Evolutionary conservation across 2,888 invertebrate species (phyloP).

Genomic region (Gandaritis pyraliata): DNA sequence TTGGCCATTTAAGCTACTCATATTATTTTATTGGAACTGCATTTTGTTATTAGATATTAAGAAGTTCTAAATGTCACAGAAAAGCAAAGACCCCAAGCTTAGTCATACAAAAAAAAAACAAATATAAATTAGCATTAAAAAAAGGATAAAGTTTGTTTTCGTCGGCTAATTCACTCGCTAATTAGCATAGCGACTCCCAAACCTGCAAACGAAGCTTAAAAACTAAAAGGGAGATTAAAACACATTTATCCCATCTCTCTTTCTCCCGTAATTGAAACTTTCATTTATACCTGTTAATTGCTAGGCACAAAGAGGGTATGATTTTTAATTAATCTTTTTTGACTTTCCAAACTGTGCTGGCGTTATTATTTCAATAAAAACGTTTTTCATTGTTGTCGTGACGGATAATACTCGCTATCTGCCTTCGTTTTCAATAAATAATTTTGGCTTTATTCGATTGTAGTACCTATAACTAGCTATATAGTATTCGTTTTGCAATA

Average conservation of each 20-base stretch:
- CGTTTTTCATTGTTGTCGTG: conserved; percentile 19
- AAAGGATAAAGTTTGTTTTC: conserved; percentile 31
- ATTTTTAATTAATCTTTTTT: conserved; percentile 70
- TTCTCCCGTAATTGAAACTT: conserved; percentile 54
- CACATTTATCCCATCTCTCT: conserved; percentile 48
- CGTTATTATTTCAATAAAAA: conserved; percentile 36
- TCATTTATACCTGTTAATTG: conserved; percentile 67
- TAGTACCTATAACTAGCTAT: too few species aligned
- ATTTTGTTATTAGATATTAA: not conserved
- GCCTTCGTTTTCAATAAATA: conserved; percentile 14
- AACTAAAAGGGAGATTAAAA: conserved; percentile 51
- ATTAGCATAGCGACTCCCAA: conserved; percentile 39
- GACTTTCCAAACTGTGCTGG: conserved; percentile 44
- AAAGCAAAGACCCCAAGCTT: not conserved
- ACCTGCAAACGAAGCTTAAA: conserved; percentile 44
- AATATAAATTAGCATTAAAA: conserved; percentile 22
- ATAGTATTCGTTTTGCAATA: conserved; percentile 12
- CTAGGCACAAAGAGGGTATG: conserved; percentile 58
- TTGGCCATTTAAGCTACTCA: too few species aligned
- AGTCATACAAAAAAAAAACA: not conserved
- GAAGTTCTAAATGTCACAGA: not conserved
- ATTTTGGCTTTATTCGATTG: conserved; percentile 17
- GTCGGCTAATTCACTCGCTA: conserved; percentile 42
- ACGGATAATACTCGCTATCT: conserved; percentile 13
- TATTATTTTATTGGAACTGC: too few species aligned